Conservation (phyloP, 2,797 vertebrate species). For the Mormyrops attenuatus region DNA sequence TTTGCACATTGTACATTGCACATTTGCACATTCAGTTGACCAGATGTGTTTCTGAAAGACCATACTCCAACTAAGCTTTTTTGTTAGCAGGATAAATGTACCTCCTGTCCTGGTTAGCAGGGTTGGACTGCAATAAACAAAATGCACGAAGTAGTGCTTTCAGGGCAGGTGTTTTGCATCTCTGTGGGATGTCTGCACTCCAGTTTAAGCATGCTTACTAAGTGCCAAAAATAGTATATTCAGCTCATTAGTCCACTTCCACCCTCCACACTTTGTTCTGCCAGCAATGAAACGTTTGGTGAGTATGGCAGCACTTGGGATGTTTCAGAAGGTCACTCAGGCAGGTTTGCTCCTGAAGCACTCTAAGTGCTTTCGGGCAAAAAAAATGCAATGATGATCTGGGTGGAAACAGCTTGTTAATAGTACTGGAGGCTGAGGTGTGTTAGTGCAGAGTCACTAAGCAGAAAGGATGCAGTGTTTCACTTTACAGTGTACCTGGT, state of each 20-base stretch:
- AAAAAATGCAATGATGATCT: neutral
- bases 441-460: neutral
- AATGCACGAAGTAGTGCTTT: neutral
- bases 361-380: neutral
- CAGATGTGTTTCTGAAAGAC: neutral
- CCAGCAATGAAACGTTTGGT: neutral
- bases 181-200: neutral
- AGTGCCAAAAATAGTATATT: neutral
- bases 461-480: neutral
- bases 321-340: neutral
- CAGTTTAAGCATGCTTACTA: neutral
- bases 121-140: neutral
- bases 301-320: neutral
- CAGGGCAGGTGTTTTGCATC: neutral
- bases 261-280: neutral
- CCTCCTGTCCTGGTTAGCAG: neutral
- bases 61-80: neutral
- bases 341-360: neutral
- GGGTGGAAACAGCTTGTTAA: neutral
- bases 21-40: neutral
- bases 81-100: neutral
- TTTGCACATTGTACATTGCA: neutral
- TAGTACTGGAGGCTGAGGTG: neutral
- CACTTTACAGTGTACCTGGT: neutral
- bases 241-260: neutral